Evolutionary conservation across 2,113 vertebrate species (phyloP), one percentile per base, ranked within the genome.

Genomic region (Pituophis catenifer): DNA sequence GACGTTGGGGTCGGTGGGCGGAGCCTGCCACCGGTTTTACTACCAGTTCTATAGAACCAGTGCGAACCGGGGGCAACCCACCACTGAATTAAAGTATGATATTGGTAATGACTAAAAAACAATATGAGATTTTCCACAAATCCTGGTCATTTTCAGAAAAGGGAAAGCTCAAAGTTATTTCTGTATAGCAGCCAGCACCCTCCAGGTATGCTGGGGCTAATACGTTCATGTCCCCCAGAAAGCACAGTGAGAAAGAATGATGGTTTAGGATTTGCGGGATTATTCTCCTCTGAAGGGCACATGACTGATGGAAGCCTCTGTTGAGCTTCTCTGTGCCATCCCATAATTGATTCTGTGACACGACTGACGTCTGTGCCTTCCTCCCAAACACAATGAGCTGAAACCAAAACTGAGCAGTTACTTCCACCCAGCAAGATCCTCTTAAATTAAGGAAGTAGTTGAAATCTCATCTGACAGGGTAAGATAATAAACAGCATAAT

Each of bases 341-440:
- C 9, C 53, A 55, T 58, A 29, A 50, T 17, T 70, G 55, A 24
- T 57, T n/a, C 33, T n/a, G 23, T 38, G 75, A 81, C 75, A 81
- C 2, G 3, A 44, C 17, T 81, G 33, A 81, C 8, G 33, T 81
- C 75, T 81, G 33, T 44, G 75, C 33, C 33, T 81, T 44, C 75
- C 75, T 81, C 33, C 75, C n/a, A 52, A 23, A 62, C 55, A 38
- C 23, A 53, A 59, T 91, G 15, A 65, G 19, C 90, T 54, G 48
- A 91, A 89, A 91, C 87, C 88, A 62, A 86, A 65, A 89, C 90
- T 33, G 5, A 59, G 55, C 55, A 55, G 48, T 65, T 58, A 58
- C 87, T 91, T 89, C 65, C 90, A 89, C 86, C 93, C 90, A 92
- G 48, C 23, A n/a, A 55, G 62, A 48, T 65, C 21, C 29, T 59